Percentiles rank a stretch among this genome's conserved stretches.
phyloP scores from a whole-genome alignment of 2,888 invertebrate genomes.

The Fragum whitleyi region DNA sequence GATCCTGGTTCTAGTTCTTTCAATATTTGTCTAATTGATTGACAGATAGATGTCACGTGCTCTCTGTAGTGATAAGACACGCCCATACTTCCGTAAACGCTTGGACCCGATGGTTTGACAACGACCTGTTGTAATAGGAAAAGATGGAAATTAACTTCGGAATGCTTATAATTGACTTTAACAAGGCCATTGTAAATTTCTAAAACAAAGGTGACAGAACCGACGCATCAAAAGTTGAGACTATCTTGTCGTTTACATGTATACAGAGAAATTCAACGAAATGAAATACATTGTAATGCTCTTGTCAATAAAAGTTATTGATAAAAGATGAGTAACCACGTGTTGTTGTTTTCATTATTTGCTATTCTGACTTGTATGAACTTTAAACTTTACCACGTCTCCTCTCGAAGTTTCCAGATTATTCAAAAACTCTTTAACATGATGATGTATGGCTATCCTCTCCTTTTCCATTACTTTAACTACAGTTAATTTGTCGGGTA shows the following conservation, averaged over 20 bases:
- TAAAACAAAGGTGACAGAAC: too few relatives aligned
- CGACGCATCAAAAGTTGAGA: too few relatives aligned
- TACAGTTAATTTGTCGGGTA: neutral
- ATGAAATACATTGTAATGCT: too few relatives aligned
- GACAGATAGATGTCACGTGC: conserved; percentile 42
- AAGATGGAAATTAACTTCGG: too few relatives aligned
- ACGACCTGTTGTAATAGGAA: conserved; percentile 65
- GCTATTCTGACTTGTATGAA: too few relatives aligned
- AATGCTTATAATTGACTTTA: too few relatives aligned
- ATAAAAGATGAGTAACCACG: too few relatives aligned
- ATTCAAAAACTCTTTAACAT: neutral
- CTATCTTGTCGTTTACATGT: too few relatives aligned
- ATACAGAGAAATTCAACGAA: too few relatives aligned
- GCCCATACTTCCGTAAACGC: conserved; percentile 68
- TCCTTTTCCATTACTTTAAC: neutral
- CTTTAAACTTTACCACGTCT: neutral
- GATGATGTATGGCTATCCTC: neutral
- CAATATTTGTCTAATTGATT: conserved; percentile 56
- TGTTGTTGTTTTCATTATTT: too few relatives aligned
- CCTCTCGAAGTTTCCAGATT: neutral
- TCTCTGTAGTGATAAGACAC: conserved; percentile 62
- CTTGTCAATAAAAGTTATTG: too few relatives aligned
- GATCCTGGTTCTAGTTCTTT: conserved; percentile 53
- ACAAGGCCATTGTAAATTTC: too few relatives aligned
- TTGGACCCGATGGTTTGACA: conserved; percentile 72